These are phyloP conservation scores for Seladonia tumulorum DNA, from an alignment of 2,888 invertebrate genomes.

Conservation along the genomic window DNA sequence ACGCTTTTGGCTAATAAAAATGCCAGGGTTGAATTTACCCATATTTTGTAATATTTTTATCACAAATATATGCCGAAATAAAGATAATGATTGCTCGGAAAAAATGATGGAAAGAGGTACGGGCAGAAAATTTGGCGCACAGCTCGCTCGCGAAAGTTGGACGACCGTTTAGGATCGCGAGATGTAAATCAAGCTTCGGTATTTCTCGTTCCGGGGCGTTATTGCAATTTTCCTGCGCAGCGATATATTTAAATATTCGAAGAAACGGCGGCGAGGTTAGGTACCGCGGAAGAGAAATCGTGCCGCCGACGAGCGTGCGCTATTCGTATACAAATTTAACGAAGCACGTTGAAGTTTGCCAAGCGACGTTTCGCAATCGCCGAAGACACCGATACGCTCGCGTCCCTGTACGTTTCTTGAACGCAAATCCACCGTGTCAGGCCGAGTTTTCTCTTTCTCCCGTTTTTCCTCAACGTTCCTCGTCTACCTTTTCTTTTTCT, in stretches of 20 bases:
- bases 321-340: slow-evolving; percentile 37
- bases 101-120: not conserved
- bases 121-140: not conserved
- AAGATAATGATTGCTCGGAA: not conserved
- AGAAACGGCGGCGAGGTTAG: not conserved
- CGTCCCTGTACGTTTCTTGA: not conserved
- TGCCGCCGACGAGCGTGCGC: not conserved
- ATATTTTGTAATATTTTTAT: no score
- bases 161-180: not conserved
- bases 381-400: not conserved
- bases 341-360: slow-evolving; percentile 24
- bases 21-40: no score
- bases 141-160: not conserved
- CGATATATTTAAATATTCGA: not conserved
- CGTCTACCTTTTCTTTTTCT: not conserved
- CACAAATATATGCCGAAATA: no score
- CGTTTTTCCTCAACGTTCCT: not conserved
- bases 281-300: slow-evolving; percentile 28
- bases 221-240: not conserved
- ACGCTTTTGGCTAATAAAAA: no score
- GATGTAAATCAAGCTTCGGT: not conserved
- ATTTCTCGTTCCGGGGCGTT: not conserved
- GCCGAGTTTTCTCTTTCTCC: not conserved
- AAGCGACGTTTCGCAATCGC: slow-evolving; percentile 38
- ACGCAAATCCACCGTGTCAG: slow-evolving; percentile 14